phyloP scores from a whole-genome alignment of 2,888 invertebrate genomes.

The Pristionchus japonicus region DNA sequence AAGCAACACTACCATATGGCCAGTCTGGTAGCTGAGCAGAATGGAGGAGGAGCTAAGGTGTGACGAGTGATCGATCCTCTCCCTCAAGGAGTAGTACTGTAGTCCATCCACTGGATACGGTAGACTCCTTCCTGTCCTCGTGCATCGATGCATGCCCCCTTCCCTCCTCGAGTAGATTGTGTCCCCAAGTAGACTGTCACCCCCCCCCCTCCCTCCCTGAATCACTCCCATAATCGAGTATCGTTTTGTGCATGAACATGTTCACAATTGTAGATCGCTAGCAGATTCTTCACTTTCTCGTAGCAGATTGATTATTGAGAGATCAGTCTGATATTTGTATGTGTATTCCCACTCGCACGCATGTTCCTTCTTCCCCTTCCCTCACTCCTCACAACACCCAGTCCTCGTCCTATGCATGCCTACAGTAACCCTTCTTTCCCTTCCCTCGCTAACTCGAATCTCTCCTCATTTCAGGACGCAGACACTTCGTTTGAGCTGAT shows the following conservation, averaged over 20 bases:
- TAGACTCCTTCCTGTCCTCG: background rate
- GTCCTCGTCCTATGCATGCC: background rate
- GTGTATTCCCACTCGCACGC: background rate
- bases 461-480: constrained; percentile 12
- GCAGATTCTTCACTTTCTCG: background rate
- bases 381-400: background rate
- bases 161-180: too few relatives aligned
- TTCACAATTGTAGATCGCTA: constrained; percentile 15
- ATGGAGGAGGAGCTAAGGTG: constrained; percentile 36
- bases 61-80: background rate
- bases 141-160: background rate
- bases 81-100: background rate
- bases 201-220: background rate
- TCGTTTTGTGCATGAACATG: background rate
- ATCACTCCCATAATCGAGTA: background rate
- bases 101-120: background rate
- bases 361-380: background rate
- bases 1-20: constrained; percentile 88
- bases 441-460: background rate
- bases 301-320: background rate
- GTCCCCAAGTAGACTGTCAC: too few relatives aligned
- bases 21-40: constrained; percentile 61
- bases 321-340: background rate
- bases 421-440: background rate
- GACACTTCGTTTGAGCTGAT: constrained; percentile 47